Conservation (phyloP, 2,113 vertebrate species). For the Brienomyrus brachyistius region DNA sequence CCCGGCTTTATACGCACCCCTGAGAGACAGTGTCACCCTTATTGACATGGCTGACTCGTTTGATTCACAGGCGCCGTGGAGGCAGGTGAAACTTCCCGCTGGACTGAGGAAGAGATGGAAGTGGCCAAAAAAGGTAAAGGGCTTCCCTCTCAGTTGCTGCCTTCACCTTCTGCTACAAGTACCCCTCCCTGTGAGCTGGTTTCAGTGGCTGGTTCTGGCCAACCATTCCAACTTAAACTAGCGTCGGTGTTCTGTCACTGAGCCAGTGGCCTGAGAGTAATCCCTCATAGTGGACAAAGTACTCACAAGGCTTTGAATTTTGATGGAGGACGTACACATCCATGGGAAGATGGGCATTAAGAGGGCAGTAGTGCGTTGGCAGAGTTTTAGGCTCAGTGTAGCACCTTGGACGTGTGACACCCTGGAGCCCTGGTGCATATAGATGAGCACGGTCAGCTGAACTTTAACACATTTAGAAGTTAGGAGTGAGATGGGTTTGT, state of each 20-base stretch:
- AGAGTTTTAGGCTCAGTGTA: not conserved
- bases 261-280: not conserved
- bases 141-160: not conserved
- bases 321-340: not conserved
- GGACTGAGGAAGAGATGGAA: conserved; percentile 99
- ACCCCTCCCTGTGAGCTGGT: not conserved
- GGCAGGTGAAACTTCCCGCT: conserved; percentile 94
- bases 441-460: not conserved
- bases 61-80: conserved; percentile 75
- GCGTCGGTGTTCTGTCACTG: not conserved
- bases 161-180: not conserved
- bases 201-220: not conserved
- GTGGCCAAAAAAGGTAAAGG: conserved; percentile 94
- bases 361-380: not conserved
- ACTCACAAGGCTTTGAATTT: not conserved
- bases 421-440: not conserved
- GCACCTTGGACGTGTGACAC: not conserved
- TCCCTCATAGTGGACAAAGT: not conserved
- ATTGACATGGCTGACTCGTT: conserved; percentile 38
- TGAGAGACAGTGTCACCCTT: not conserved
- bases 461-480: not conserved
- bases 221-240: not conserved
- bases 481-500: not conserved
- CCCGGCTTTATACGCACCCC: not conserved
- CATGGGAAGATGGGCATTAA: not conserved